These are phyloP conservation scores for Drosophila bifasciata DNA, from an alignment of 1,140 invertebrate species.

Conservation along the genomic window DNA sequence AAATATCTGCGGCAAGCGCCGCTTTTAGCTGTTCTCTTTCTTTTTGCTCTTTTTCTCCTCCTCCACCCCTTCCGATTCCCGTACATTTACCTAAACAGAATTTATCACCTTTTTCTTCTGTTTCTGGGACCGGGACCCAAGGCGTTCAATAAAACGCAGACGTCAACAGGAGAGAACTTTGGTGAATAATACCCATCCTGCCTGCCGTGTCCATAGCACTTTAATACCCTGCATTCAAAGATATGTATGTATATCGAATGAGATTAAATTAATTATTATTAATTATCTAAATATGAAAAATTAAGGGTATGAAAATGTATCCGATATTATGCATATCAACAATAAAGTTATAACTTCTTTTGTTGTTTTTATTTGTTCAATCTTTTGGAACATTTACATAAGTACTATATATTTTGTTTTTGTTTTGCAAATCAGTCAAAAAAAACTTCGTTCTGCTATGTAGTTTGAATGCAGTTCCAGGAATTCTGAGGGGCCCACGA, in stretches of 20 bases:
- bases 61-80: conserved; percentile 7
- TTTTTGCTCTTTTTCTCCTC: conserved; percentile 14
- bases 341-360: conserved; percentile 30
- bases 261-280: too few species aligned
- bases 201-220: not conserved
- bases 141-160: conserved; percentile 53
- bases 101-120: conserved; percentile 64
- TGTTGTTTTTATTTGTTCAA: conserved; percentile 50
- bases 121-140: too few species aligned
- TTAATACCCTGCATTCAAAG: not conserved
- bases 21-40: conserved; percentile 12
- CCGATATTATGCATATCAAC: too few species aligned
- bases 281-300: too few species aligned
- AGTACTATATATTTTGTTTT: conserved; percentile 40
- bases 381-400: conserved; percentile 55
- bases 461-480: conserved; percentile 66
- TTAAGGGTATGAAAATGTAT: too few species aligned
- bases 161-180: conserved; percentile 7
- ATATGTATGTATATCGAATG: too few species aligned
- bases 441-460: conserved; percentile 38
- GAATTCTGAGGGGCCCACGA: conserved; percentile 44
- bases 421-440: conserved; percentile 66
- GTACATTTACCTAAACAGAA: conserved; percentile 44
- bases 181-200: conserved; percentile 61
- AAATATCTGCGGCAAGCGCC: conserved; percentile 59